phyloP scores from a whole-genome alignment of 2,888 invertebrate genomes.

The Epistrophe grossulariae region DNA sequence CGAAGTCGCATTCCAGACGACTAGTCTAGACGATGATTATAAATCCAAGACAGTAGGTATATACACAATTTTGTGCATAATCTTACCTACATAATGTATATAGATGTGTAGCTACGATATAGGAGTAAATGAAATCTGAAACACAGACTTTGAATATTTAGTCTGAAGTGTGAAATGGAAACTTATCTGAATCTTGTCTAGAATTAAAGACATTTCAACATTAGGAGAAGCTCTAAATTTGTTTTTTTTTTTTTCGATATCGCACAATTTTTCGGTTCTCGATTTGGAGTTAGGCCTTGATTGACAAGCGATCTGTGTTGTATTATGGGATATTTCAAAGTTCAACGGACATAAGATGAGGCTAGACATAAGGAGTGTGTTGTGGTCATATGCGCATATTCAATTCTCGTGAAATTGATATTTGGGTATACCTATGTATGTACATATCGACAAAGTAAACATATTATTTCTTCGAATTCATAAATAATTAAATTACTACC shows the following conservation, averaged over 20 bases:
- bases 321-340: background rate
- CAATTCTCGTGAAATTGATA: background rate
- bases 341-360: background rate
- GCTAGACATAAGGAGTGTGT: background rate
- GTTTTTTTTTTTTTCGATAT: background rate
- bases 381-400: background rate
- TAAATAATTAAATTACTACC: background rate
- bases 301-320: background rate
- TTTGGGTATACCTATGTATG: too few relatives aligned
- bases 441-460: background rate
- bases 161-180: background rate
- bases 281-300: background rate
- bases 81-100: too few relatives aligned
- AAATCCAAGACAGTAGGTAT: background rate
- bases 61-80: background rate
- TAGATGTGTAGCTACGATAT: background rate
- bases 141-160: background rate
- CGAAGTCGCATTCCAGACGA: background rate
- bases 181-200: background rate
- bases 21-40: background rate
- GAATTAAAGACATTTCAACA: background rate
- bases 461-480: background rate
- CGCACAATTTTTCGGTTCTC: background rate
- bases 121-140: background rate
- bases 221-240: background rate